These are phyloP conservation scores for Ispidina picta DNA, from an alignment of 2,797 vertebrate genomes.

Conservation along the genomic window DNA sequence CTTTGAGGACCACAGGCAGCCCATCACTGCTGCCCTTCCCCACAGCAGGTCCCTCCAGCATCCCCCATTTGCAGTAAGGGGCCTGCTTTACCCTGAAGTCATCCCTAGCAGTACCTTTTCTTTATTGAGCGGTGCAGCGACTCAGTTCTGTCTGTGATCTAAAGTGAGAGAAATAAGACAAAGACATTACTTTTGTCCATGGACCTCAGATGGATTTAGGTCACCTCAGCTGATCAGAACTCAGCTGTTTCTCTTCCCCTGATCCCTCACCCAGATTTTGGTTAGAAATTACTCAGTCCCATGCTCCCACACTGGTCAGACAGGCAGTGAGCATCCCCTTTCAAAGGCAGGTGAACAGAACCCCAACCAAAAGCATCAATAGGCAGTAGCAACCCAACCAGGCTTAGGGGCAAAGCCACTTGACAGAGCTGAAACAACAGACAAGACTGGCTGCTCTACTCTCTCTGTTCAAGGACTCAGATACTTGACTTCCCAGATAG, in stretches of 20 bases:
- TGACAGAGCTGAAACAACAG: neutral
- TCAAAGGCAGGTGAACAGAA: neutral
- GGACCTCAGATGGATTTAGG: neutral
- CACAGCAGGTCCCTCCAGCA: neutral
- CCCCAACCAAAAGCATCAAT: neutral
- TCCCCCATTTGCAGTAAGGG: neutral
- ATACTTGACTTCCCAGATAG: neutral
- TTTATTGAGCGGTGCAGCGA: conserved; percentile 87
- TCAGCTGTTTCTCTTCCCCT: neutral
- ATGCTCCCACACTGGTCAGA: neutral
- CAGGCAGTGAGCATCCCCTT: neutral
- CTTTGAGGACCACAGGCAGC: neutral
- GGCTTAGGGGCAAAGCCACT: neutral
- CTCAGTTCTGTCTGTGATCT: conserved; percentile 88
- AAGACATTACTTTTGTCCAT: neutral
- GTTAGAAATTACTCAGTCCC: neutral
- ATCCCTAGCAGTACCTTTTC: conserved; percentile 82
- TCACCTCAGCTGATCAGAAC: neutral
- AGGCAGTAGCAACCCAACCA: neutral
- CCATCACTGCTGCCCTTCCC: neutral
- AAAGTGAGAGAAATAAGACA: neutral
- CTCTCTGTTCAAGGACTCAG: neutral
- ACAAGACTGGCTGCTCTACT: neutral
- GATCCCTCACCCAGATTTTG: neutral
- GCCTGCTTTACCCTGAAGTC: neutral